Conservation (phyloP, 2,113 vertebrate species). For the Recurvirostra avosetta region DNA sequence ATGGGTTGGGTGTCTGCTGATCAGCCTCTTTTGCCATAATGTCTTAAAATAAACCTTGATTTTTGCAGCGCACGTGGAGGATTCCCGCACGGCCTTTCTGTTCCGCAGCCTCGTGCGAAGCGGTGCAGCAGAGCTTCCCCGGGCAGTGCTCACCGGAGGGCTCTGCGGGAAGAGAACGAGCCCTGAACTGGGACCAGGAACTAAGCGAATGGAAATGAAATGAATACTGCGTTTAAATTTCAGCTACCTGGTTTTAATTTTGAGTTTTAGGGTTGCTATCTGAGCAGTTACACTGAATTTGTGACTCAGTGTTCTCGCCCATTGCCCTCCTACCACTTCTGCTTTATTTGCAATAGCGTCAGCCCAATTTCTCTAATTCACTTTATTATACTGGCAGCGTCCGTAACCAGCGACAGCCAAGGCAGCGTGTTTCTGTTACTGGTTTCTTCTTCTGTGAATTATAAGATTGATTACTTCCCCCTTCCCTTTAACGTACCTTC, state of each 20-base stretch:
- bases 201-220: fast-evolving
- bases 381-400: background rate
- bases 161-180: background rate
- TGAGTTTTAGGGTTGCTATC: background rate
- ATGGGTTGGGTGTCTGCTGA: background rate
- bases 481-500: background rate
- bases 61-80: background rate
- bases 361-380: background rate
- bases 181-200: background rate
- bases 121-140: background rate
- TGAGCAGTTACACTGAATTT: background rate
- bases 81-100: background rate
- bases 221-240: background rate
- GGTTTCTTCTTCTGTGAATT: background rate
- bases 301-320: background rate
- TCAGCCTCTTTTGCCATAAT: too few relatives aligned
- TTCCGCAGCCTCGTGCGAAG: fast-evolving
- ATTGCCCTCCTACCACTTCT: background rate
- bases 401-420: background rate
- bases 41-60: background rate
- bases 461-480: background rate
- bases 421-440: background rate
- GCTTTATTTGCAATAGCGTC: background rate
- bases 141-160: background rate
- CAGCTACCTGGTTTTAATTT: background rate